Conservation (phyloP, 2,113 vertebrate species). For the Petrocephalus zakoni region DNA sequence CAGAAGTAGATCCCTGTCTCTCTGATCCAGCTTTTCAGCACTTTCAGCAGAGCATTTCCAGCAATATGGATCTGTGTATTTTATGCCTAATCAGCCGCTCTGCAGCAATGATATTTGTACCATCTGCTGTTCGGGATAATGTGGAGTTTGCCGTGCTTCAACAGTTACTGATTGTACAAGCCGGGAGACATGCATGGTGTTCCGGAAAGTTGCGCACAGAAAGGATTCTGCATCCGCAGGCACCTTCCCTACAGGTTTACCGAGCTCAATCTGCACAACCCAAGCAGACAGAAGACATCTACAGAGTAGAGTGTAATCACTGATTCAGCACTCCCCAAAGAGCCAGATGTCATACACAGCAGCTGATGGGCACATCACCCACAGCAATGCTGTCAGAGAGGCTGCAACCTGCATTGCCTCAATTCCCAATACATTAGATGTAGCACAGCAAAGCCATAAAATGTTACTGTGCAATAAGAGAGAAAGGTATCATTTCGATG, state of each 20-base stretch:
- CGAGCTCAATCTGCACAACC: neutral
- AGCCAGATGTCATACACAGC: neutral
- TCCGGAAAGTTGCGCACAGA: neutral
- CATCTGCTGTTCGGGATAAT: neutral
- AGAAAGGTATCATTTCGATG: neutral
- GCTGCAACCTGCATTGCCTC: neutral
- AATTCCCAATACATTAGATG: neutral
- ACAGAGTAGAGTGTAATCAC: neutral
- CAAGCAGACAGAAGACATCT: neutral
- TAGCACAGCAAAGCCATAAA: neutral
- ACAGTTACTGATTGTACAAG: neutral
- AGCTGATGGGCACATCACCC: neutral
- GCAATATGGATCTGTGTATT: neutral
- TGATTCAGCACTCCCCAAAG: neutral
- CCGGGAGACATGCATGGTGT: neutral
- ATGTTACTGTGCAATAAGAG: neutral
- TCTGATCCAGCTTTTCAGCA: slow-evolving; percentile 32
- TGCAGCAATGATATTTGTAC: neutral
- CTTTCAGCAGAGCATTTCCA: neutral
- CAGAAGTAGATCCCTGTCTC: slow-evolving; percentile 25
- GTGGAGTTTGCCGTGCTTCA: neutral
- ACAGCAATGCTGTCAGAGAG: neutral
- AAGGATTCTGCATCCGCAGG: neutral
- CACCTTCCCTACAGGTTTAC: neutral
- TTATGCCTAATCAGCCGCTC: neutral